Base-by-base conservation (phyloP, 2,797 vertebrate species). In the Etheostoma perlongum region DNA sequence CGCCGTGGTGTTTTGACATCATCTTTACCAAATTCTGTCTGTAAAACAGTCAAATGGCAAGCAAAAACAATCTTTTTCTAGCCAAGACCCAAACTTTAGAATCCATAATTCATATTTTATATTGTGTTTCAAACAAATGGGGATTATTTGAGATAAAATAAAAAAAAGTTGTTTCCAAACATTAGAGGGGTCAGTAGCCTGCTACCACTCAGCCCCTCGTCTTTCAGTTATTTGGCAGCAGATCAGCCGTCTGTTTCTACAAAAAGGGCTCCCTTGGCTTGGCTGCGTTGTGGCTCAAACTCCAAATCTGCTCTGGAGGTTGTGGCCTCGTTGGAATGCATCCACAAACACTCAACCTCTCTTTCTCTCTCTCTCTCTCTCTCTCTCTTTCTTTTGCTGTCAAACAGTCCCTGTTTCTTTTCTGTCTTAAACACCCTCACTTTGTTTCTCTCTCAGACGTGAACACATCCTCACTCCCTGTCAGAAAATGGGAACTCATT, bases 311-410 rank as follows among this genome's bases (percentile, higher is more conserved):
- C 82, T 67, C 52, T 9, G 57, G 67, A 78, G 67, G 69, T 88
- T 88, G 81, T 48, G 82, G 80, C 79, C 82, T 77, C 5, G 54
- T 65, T 89, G 88, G 87, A 93, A 88, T 82, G 64, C 59, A 40
- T 85, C 88, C 88, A 85, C 90, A 79, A 84, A 84, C 72, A 62
- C 82, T 9, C 74, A 78, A 74, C 25, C 46, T 51, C 80, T 25
- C 67, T 48, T 47, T 10, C 64, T 51, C 64, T 27, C 19, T 55
- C 42, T 4, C 76, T 71, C 59, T 27, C 21, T 3, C 74, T 48
- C 70, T 42, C 65, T 48, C 48, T 60, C 19, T 53, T 12, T 3
- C 72, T 72, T 57, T 46, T 13, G 0, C 67, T 72, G 60, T 81
- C 30, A 30, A 30, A 30, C 30, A 30, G 30, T 30, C 63, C 36